Conservation (phyloP, 2,888 invertebrate genomes). For the Machimus atricapillus region DNA sequence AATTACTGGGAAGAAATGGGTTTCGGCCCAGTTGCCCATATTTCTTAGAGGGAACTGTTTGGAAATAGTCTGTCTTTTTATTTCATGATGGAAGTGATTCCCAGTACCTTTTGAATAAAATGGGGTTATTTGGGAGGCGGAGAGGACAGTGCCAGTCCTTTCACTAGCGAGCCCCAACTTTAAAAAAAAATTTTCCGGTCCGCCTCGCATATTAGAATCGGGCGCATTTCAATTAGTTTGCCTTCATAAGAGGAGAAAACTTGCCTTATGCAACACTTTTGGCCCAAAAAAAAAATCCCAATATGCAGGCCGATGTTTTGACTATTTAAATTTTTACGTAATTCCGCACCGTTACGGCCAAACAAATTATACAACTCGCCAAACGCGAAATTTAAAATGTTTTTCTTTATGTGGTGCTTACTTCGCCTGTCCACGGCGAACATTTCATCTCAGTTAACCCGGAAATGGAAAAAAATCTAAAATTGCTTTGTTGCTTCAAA, state of each 20-base stretch:
- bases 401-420: not conserved
- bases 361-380: not conserved
- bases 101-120: not conserved
- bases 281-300: not conserved
- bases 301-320: not conserved
- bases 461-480: not conserved
- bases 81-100: not conserved
- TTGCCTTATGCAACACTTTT: not conserved
- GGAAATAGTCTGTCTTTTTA: not conserved
- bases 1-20: not conserved
- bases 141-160: not conserved
- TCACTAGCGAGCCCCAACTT: not conserved
- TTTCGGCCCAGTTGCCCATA: not conserved
- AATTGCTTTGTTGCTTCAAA: not conserved
- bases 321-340: not conserved
- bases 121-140: not conserved
- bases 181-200: not conserved
- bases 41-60: not conserved
- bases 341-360: not conserved
- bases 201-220: not conserved
- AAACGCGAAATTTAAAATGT: not conserved
- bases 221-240: not conserved
- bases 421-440: not conserved
- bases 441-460: not conserved
- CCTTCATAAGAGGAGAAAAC: not conserved